Evolutionary conservation across 2,888 invertebrate genomes (phyloP).

Genomic region (Drosophila antonietae): DNA sequence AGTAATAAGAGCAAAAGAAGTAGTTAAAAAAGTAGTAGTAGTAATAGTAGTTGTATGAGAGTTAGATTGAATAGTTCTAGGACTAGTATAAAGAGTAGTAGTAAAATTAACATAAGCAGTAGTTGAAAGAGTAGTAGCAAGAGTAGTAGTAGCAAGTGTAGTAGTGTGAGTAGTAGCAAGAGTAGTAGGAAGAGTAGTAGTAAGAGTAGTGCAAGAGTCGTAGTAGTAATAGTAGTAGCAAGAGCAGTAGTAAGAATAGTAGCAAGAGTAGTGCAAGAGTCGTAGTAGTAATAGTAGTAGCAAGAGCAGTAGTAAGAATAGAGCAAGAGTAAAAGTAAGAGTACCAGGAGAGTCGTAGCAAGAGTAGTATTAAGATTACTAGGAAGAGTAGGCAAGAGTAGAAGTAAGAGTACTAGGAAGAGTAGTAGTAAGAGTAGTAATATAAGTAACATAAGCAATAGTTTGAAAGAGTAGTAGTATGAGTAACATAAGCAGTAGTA

Average conservation of each 20-base stretch:
- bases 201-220: neutral
- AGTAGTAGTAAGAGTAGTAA: neutral
- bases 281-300: neutral
- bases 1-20: neutral
- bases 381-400: neutral
- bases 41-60: too few relatives aligned
- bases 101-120: neutral
- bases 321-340: neutral
- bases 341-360: too few relatives aligned
- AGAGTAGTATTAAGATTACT: neutral
- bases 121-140: neutral
- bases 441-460: rapidly evolving
- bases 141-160: neutral
- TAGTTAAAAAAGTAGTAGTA: too few relatives aligned
- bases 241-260: neutral
- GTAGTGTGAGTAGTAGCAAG: too few relatives aligned
- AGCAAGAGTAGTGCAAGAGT: neutral
- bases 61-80: neutral
- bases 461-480: neutral
- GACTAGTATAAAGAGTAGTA: neutral
- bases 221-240: too few relatives aligned
- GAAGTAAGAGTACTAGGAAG: neutral
- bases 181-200: neutral
- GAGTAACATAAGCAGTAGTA: neutral
- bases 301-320: neutral